A percentile compares a stretch with the other conserved stretches of the same genome.
phyloP scores from a whole-genome alignment of 2,888 invertebrate species.

The Rhimphoctona megacephalus region DNA sequence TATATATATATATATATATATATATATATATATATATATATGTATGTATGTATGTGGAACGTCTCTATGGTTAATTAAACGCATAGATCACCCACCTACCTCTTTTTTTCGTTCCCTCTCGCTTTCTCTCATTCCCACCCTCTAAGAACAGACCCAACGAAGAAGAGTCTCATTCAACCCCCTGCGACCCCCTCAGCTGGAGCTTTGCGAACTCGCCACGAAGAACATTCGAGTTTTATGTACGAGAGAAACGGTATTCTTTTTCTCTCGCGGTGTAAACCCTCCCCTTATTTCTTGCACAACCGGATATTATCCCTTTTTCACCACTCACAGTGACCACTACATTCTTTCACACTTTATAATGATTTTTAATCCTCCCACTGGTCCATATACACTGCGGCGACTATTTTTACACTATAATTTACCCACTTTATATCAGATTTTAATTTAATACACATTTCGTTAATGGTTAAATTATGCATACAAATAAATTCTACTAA shows the following conservation, averaged over 20 bases:
- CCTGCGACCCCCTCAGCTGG: conserved; percentile 1
- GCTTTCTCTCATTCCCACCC: conserved; percentile 63
- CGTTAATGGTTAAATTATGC: conserved; percentile 22
- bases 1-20: conserved; percentile 22
- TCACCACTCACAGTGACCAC: conserved; percentile 8
- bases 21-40: conserved; percentile 40
- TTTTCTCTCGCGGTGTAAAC: conserved; percentile 18
- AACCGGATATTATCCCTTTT: conserved; percentile 32
- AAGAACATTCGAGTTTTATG: conserved; percentile 17
- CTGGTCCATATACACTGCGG: neutral
- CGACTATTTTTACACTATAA: conserved; percentile 36
- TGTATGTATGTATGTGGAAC: conserved; percentile 69
- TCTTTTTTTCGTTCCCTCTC: conserved; percentile 68
- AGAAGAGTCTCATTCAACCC: conserved; percentile 23
- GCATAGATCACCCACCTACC: conserved; percentile 82
- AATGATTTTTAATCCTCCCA: conserved; percentile 55
- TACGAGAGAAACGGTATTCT: conserved; percentile 8
- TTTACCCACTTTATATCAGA: conserved; percentile 54
- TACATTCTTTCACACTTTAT: conserved; percentile 63
- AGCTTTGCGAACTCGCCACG: conserved; percentile 26
- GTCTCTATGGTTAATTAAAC: conserved; percentile 84
- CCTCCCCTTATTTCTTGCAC: conserved; percentile 16
- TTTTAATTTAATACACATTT: conserved; percentile 32
- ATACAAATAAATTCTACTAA: conserved; percentile 9
- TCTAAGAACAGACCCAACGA: conserved; percentile 14